phyloP scores from a whole-genome alignment of 2,797 vertebrate genomes.

The Muraenolepis orangiensis region DNA sequence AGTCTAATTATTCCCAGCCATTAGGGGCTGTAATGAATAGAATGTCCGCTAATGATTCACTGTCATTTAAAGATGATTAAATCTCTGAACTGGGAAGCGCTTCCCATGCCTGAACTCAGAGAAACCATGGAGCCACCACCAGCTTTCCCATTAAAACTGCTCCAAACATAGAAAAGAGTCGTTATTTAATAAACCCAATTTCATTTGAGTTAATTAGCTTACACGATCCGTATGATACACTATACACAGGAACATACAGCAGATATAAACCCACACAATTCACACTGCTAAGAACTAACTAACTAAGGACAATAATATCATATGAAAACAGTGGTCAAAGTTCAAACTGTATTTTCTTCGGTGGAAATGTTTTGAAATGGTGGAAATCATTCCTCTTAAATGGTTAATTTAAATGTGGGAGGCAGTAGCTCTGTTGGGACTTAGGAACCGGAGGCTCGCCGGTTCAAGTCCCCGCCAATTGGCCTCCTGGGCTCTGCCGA shows the following conservation, averaged over 20 bases:
- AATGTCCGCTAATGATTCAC: conserved; percentile 59
- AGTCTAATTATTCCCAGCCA: conserved; percentile 72
- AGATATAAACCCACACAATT: too few relatives aligned
- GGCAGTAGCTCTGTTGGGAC: too few relatives aligned
- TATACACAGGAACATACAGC: not conserved
- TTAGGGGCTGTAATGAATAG: conserved; percentile 69
- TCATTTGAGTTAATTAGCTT: not conserved
- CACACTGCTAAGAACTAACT: not conserved
- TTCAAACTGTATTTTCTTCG: not conserved
- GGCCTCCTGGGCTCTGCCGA: too few relatives aligned
- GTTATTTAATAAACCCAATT: conserved; percentile 4
- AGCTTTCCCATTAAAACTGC: not conserved
- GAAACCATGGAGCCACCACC: not conserved
- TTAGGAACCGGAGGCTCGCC: too few relatives aligned
- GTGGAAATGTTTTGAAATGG: too few relatives aligned
- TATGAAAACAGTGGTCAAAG: not conserved
- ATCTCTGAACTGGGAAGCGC: conserved; percentile 39
- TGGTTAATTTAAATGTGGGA: too few relatives aligned
- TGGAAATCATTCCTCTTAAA: too few relatives aligned
- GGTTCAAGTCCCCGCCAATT: too few relatives aligned
- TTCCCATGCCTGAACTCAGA: conserved; percentile 12
- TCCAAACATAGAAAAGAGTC: not conserved
- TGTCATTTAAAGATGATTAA: conserved; percentile 54
- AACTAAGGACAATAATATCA: not conserved
- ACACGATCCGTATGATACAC: conserved; percentile 24